Evolutionary conservation across 2,888 invertebrate genomes (phyloP).

Genomic region (Phengaris arion): DNA sequence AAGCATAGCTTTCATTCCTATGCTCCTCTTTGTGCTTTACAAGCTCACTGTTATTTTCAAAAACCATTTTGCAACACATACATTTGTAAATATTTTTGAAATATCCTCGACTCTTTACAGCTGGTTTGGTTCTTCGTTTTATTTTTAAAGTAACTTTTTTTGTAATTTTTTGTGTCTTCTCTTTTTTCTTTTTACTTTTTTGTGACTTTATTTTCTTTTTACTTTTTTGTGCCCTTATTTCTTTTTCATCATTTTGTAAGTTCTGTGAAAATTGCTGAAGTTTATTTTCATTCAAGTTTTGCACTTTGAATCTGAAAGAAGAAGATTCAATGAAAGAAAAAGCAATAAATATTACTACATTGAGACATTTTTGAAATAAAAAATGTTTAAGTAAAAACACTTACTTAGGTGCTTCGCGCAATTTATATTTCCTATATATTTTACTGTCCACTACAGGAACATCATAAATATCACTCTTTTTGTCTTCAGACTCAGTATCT

Average conservation of each 20-base stretch:
- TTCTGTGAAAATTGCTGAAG: not conserved
- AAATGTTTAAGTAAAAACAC: not conserved
- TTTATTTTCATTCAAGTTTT: constrained; percentile 16
- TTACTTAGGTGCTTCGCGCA: not conserved
- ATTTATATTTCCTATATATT: constrained; percentile 5
- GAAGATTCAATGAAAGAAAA: not conserved
- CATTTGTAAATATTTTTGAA: not conserved
- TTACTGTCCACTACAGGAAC: not conserved
- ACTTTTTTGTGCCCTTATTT: not conserved
- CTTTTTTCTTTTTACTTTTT: too few relatives aligned
- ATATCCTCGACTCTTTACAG: not conserved
- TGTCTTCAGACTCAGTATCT: not conserved
- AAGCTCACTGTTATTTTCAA: not conserved
- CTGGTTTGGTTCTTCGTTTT: not conserved
- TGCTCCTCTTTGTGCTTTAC: constrained; percentile 13
- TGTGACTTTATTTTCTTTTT: too few relatives aligned
- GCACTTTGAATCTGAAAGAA: constrained; percentile 3
- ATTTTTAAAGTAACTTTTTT: not conserved
- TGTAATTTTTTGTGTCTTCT: not conserved
- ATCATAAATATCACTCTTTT: not conserved
- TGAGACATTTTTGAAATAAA: not conserved
- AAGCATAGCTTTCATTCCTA: not conserved
- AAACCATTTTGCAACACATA: not conserved
- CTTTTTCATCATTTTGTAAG: not conserved
- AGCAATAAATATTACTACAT: not conserved